Base-by-base conservation (phyloP, 2,113 vertebrate genomes). In the Pachyramphus minor region DNA sequence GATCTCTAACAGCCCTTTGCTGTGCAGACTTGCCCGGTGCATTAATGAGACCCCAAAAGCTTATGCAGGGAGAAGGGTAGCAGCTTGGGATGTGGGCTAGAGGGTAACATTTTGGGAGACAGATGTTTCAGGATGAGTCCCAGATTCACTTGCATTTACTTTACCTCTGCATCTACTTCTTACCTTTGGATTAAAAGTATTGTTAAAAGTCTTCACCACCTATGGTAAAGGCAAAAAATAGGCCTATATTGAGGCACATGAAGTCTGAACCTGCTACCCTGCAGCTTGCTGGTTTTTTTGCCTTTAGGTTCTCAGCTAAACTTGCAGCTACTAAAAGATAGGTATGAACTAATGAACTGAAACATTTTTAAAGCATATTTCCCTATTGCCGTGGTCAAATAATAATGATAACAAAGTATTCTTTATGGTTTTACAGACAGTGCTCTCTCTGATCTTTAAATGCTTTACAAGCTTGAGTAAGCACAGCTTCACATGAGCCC, bases 21-120 rank as follows among this genome's bases (percentile, higher is more conserved):
- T 93, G 94, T 86, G 47, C 16, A 86, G 92, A 91, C 91, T 92
- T 95, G 96, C 89, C 93, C 8, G 1, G 11, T 92, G 79, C 3
- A 6, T 88, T 97, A 94, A 94, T 92, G 85, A 94, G 82, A 92
- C 87, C 90, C 87, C 68, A 71, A 80, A 94, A 92, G 33, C 53
- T 90, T 93, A 33, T 31, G 71, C 24, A 84, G 28, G 35, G 47
- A 92, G 80, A 80, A 76, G 74, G 72, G 55, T 45, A 75, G 44
- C 31, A 91, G 3, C 35, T 8, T 1, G 3, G 52, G 56, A 67
- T 94, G 27, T 74, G 56, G 79, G 72, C 37, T 79, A 74, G 60
- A 94, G 67, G 59, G 64, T 74, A 92, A 52, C 33, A 6, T 93
- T 94, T 83, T 56, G 42, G 16, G 59, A 78, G 55, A 67, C 39